Conservation (phyloP, 2,888 invertebrate genomes). For the Eilema caniola region DNA sequence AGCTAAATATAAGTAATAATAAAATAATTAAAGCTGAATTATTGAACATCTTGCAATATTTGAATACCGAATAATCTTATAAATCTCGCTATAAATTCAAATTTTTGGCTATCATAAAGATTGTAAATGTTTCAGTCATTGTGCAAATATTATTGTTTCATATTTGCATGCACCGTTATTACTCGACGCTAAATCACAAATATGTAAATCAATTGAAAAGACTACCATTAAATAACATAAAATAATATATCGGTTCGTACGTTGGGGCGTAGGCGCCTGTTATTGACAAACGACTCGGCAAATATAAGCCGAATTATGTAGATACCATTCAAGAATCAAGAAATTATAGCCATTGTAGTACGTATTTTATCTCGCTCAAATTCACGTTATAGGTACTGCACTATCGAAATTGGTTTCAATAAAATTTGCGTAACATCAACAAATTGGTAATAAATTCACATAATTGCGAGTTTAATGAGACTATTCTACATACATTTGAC, state of each 20-base stretch:
- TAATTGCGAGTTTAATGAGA: constrained; percentile 77
- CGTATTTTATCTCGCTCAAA: constrained; percentile 74
- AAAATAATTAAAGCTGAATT: too few species aligned
- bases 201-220: constrained; percentile 62
- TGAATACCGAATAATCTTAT: not conserved
- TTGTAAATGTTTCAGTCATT: constrained; percentile 24
- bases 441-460: constrained; percentile 78
- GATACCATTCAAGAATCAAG: constrained; percentile 73
- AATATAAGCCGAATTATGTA: constrained; percentile 79
- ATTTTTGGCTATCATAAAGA: constrained; percentile 18
- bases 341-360: constrained; percentile 73
- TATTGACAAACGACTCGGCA: constrained; percentile 68
- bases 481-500: constrained; percentile 53
- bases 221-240: constrained; percentile 65
- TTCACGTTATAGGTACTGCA: constrained; percentile 70
- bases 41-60: not conserved
- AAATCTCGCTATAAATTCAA: not conserved
- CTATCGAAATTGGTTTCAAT: constrained; percentile 83
- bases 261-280: constrained; percentile 48
- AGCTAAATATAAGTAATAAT: not conserved
- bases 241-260: constrained; percentile 59
- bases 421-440: constrained; percentile 73
- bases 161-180: constrained; percentile 53
- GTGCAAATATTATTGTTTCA: constrained; percentile 30
- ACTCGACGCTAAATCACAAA: constrained; percentile 59